phyloP scores from a whole-genome alignment of 2,888 invertebrate species.

The Callinectes sapidus region DNA sequence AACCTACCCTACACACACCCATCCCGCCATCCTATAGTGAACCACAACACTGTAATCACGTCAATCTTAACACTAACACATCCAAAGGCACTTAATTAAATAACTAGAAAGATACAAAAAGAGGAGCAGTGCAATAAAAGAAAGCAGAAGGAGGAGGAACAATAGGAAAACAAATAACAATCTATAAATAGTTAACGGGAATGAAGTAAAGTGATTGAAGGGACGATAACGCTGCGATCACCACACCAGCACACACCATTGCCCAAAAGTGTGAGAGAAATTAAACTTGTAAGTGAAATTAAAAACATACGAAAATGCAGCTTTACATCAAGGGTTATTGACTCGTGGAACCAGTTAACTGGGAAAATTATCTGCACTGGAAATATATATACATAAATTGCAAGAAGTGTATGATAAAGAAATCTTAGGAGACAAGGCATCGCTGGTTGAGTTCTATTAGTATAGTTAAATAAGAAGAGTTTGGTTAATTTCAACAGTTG shows the following conservation, averaged over 20 bases:
- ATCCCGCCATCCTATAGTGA: not conserved
- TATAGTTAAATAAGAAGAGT: not conserved
- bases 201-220: not conserved
- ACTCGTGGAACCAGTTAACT: not conserved
- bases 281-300: not conserved
- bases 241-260: not conserved
- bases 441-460: not conserved
- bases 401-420: conserved; percentile 5
- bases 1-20: not conserved
- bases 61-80: not conserved
- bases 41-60: not conserved
- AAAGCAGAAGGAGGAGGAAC: too few relatives aligned
- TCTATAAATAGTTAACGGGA: not conserved
- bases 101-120: not conserved
- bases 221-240: not conserved
- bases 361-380: not conserved
- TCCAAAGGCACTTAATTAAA: not conserved
- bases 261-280: not conserved
- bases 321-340: not conserved
- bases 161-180: not conserved
- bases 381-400: not conserved
- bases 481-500: not conserved
- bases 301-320: not conserved
- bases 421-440: not conserved
- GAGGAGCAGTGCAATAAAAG: not conserved